Evolutionary conservation across 1,140 invertebrate genomes (phyloP).

Genomic region (Potamilus streckersoni): DNA sequence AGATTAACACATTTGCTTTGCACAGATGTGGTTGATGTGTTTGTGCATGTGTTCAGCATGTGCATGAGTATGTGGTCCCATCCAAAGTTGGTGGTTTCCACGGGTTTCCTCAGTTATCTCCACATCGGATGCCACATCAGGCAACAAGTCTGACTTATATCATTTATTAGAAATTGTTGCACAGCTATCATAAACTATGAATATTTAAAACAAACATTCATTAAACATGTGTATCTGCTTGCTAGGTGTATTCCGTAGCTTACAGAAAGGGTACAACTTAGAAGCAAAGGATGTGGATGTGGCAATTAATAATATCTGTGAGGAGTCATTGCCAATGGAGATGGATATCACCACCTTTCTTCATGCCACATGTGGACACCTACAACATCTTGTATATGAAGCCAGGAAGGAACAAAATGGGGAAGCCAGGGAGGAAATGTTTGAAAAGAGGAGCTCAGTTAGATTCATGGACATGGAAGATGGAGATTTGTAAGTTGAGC

Average conservation of each 20-base stretch:
- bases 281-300: conserved; percentile 77
- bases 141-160: too few relatives aligned
- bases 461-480: conserved; percentile 52
- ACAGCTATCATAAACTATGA: too few relatives aligned
- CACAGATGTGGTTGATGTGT: too few relatives aligned
- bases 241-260: conserved; percentile 63
- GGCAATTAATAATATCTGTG: conserved; percentile 79
- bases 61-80: too few relatives aligned
- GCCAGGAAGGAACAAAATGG: conserved; percentile 19
- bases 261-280: conserved; percentile 74
- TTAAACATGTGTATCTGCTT: too few relatives aligned
- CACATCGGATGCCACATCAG: too few relatives aligned
- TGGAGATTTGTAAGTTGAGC: conserved; percentile 25
- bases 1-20: too few relatives aligned
- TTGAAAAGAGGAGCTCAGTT: conserved; percentile 34
- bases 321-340: conserved; percentile 76
- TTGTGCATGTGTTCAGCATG: too few relatives aligned
- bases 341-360: conserved; percentile 81
- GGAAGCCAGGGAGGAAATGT: neutral
- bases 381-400: conserved; percentile 46
- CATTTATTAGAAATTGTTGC: too few relatives aligned
- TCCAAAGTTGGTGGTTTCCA: too few relatives aligned
- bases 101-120: too few relatives aligned
- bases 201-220: too few relatives aligned
- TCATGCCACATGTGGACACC: conserved; percentile 65